These are phyloP conservation scores for Oophaga pumilio DNA, from an alignment of 2,113 vertebrate genomes.

Conservation along the genomic window DNA sequence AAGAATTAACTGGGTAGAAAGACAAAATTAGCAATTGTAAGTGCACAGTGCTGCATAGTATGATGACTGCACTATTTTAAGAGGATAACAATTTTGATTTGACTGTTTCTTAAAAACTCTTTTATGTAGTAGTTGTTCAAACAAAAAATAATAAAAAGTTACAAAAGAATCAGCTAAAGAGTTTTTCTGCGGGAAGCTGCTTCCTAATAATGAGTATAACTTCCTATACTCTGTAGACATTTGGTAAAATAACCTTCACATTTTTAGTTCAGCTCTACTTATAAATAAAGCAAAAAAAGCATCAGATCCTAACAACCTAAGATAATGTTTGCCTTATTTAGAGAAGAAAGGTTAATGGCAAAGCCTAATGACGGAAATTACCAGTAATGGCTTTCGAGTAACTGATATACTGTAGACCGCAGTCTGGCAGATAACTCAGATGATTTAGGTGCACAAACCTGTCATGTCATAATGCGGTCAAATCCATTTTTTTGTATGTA, in stretches of 20 bases:
- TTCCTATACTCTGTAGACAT: too few relatives aligned
- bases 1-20: too few relatives aligned
- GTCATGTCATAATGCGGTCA: not conserved
- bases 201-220: too few relatives aligned
- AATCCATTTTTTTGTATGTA: not conserved
- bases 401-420: not conserved
- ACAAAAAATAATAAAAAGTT: too few relatives aligned
- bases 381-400: not conserved
- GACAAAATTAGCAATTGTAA: too few relatives aligned
- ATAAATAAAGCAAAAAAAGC: not conserved
- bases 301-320: not conserved
- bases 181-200: too few relatives aligned
- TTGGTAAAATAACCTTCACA: not conserved
- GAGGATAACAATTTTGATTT: too few relatives aligned
- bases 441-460: not conserved
- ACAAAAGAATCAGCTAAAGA: too few relatives aligned
- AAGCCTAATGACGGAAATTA: slow-evolving; percentile 1
- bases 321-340: not conserved
- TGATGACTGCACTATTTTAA: too few relatives aligned
- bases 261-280: not conserved
- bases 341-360: slow-evolving; percentile 2
- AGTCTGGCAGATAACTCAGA: not conserved
- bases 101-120: too few relatives aligned
- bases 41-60: too few relatives aligned
- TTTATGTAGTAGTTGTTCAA: too few relatives aligned